These are phyloP conservation scores for Meiosimyza decipiens DNA, from an alignment of 2,888 invertebrate genomes.

Conservation along the genomic window DNA sequence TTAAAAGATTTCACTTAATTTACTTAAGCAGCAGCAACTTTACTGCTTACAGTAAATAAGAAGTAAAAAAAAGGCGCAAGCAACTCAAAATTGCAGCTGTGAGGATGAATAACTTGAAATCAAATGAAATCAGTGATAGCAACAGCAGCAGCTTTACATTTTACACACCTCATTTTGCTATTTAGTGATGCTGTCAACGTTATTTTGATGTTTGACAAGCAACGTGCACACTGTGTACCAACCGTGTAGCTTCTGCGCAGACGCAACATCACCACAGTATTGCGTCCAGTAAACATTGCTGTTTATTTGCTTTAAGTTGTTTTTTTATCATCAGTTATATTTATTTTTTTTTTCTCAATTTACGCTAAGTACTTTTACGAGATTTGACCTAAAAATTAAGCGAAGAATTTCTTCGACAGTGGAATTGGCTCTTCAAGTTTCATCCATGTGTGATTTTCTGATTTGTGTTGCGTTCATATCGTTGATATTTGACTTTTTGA, in stretches of 20 bases:
- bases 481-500: background rate
- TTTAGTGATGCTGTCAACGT: constrained; percentile 10
- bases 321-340: background rate
- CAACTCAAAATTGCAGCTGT: no score
- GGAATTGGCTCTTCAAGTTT: background rate
- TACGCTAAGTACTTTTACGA: background rate
- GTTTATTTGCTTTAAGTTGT: constrained; percentile 35
- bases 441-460: background rate
- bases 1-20: no score
- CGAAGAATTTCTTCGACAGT: background rate
- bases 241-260: background rate
- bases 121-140: no score
- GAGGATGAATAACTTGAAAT: no score
- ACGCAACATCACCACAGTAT: constrained; percentile 37
- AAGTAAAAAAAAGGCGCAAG: no score
- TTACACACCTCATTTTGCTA: background rate
- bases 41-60: no score
- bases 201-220: constrained; percentile 2
- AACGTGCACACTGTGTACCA: background rate
- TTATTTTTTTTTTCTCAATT: constrained; percentile 7
- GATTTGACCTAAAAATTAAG: constrained; percentile 11
- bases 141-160: background rate
- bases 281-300: constrained; percentile 18
- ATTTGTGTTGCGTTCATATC: background rate
- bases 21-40: no score